Evolutionary conservation across 2,113 vertebrate genomes (phyloP).

Genomic region (Sander lucioperca): DNA sequence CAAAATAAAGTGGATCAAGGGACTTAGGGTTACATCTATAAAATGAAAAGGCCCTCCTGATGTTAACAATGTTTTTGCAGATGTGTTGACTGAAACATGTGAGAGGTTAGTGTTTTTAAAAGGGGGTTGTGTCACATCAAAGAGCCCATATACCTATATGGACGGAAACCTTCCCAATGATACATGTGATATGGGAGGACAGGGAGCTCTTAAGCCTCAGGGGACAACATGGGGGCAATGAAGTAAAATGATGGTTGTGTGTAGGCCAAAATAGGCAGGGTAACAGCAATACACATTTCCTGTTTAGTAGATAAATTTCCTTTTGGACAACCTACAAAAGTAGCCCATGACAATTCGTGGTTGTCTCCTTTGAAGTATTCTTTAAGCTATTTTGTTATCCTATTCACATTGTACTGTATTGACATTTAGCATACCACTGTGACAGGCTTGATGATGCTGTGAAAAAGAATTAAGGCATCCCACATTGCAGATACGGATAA

Average conservation of each 20-base stretch:
- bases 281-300: constrained; percentile 11
- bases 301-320: neutral
- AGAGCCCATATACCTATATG: constrained; percentile 31
- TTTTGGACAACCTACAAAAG: constrained; percentile 19
- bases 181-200: constrained; percentile 31
- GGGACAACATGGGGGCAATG: constrained; percentile 41
- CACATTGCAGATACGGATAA: neutral
- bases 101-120: constrained; percentile 45
- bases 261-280: constrained; percentile 18
- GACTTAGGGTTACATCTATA: constrained; percentile 12
- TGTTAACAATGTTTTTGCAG: constrained; percentile 40
- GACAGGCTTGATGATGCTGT: constrained; percentile 4
- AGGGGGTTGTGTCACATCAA: constrained; percentile 43
- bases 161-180: constrained; percentile 54
- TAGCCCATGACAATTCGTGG: neutral
- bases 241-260: constrained; percentile 22
- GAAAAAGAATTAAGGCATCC: constrained; percentile 9
- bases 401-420: neutral
- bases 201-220: constrained; percentile 14
- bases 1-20: constrained; percentile 7
- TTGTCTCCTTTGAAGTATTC: neutral
- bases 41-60: constrained; percentile 30
- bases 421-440: neutral
- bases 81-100: constrained; percentile 40
- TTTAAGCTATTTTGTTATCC: neutral